Evolutionary conservation across 2,888 invertebrate species (phyloP).

Genomic region (Rapana venosa): DNA sequence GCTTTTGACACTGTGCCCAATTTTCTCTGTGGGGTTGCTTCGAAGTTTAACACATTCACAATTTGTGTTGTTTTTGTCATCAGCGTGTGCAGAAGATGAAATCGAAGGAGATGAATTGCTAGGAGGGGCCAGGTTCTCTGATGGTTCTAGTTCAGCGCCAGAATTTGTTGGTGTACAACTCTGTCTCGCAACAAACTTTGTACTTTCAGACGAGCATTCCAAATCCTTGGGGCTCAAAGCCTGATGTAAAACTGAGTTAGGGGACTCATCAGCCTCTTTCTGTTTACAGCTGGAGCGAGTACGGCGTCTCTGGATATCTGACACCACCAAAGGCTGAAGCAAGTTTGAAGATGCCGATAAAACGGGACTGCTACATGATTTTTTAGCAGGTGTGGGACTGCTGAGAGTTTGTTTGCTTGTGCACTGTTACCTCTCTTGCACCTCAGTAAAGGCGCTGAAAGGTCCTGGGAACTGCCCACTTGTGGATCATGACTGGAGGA

Average conservation of each 20-base stretch:
- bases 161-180: not conserved
- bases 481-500: not conserved
- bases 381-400: not conserved
- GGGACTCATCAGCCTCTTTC: not conserved
- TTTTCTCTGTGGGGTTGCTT: not conserved
- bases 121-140: not conserved
- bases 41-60: not conserved
- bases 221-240: not conserved
- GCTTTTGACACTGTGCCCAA: not conserved
- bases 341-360: not conserved
- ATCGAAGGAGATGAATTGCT: not conserved
- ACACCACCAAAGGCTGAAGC: not conserved
- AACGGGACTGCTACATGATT: not conserved
- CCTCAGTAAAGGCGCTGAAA: not conserved
- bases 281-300: constrained; percentile 20
- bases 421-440: not conserved
- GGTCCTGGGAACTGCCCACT: not conserved
- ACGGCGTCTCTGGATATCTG: not conserved
- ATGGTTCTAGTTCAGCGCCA: not conserved
- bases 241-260: not conserved
- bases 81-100: not conserved
- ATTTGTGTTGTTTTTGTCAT: not conserved
- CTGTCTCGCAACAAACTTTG: not conserved
- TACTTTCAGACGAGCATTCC: not conserved
- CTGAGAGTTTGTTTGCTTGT: not conserved